Conservation (phyloP, 2,888 invertebrate genomes). For the Protodeltote pygarga region DNA sequence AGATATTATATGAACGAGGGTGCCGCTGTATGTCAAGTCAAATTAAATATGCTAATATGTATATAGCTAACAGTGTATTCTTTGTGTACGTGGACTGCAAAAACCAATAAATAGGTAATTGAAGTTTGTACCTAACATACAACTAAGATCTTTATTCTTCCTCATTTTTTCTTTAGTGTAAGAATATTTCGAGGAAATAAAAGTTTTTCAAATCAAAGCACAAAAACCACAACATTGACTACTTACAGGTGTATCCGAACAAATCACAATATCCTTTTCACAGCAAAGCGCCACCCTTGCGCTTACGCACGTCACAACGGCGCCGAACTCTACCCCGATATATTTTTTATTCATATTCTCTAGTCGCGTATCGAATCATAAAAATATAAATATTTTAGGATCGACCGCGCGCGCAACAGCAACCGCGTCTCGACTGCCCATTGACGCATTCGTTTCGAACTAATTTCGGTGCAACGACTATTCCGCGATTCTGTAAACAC, state of each 20-base stretch:
- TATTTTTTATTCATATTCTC: constrained; percentile 81
- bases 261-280: constrained; percentile 47
- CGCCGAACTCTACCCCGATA: constrained; percentile 64
- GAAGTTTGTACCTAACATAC: no score
- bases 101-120: no score
- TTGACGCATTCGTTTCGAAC: constrained; percentile 85
- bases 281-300: constrained; percentile 53
- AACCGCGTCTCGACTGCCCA: constrained; percentile 73
- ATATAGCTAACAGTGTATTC: not conserved
- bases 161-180: not conserved
- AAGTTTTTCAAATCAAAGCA: not conserved
- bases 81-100: no score
- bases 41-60: constrained; percentile 8
- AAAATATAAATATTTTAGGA: constrained; percentile 81
- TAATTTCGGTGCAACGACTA: constrained; percentile 85
- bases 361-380: constrained; percentile 77
- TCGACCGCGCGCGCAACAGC: constrained; percentile 70
- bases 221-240: constrained; percentile 31
- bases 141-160: no score
- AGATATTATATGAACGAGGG: constrained; percentile 1
- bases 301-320: constrained; percentile 71
- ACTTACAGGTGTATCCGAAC: constrained; percentile 50
- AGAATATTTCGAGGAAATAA: not conserved
- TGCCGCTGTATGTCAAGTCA: constrained; percentile 9
- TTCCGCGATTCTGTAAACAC: constrained; percentile 86